Base-by-base conservation (phyloP, 2,888 invertebrate genomes). In the Anthrax anthrax region DNA sequence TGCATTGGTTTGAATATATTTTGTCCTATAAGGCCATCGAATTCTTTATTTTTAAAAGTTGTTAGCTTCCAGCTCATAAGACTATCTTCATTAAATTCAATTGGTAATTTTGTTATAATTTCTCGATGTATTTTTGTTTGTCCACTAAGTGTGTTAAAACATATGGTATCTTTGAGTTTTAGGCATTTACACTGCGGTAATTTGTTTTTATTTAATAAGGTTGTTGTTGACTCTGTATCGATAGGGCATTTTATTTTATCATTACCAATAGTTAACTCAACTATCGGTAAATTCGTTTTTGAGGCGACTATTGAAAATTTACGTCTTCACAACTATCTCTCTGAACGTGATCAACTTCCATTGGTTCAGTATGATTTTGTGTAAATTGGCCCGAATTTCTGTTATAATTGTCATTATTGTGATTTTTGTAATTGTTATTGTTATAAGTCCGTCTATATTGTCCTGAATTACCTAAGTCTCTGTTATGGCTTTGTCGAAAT, bases 271-370 rank as follows among this genome's bases (percentile, higher is more conserved):
- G 55, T 50, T 36, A 52, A 43, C 18, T 49, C 46, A 32, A 54
- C 49, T 42, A 54, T 42, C 17, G 51, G 52, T 50, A 52, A 47
- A 51, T 48, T 44, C 50, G 50, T 52, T 27, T 43, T 23, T 40
- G 45, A 51, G 44, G 50, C 44, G 36, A 38, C 50, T 47, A 47
- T 47, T 42, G 51, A 51, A 52, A 53, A 54, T 52, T 49, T 50
- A 49, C 23, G 39, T 53, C 47, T 34, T 52, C 50, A 47, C 39
- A 42, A 32, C 19, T 13, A 37, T n/a, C 32, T 38, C 18, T 42
- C 29, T 32, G 46, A 38, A 42, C 40, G 27, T 32, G 29, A 34
- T 40, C 19, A 5, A 39, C 18, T 39, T 27, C 37, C 44, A 39
- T 36, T 34, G 19, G 40, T 40, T 44, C 16, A 34, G n/a, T 18